Evolutionary conservation across 1,140 invertebrate genomes (phyloP), one percentile per base, ranked within the genome.

Genomic region (Aricia agestis): DNA sequence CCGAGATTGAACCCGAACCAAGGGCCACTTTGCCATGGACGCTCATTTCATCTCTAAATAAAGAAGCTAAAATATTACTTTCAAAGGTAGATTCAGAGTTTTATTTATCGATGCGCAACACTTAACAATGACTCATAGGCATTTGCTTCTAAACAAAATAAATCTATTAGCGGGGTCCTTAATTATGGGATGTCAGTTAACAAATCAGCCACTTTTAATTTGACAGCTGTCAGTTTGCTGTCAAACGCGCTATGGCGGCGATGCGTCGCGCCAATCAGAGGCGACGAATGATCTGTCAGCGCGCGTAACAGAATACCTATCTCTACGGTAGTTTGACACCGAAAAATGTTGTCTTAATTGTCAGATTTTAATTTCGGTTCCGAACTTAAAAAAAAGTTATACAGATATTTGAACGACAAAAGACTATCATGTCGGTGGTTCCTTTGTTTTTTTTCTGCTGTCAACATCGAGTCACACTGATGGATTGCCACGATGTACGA

Each of bases 191-290:
- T 80, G 82, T 85, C 80, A 78, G 58, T 68, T 78, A 76, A 81
- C 81, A 82, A 82, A 81, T 82, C 77, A 68, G 42, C 59, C 59
- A 71, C 71, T 71, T 67, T 70, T 71, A 77, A 80, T 68, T 79
- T 82, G 84, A 82, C 84, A 80, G 79, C 81, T 82, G 78, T 82
- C 83, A 78, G 68, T 70, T 72, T 71, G 79, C 80, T 78, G 72
- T 79, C 76, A 68, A 76, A 74, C 72, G 74, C 71, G 70, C 81
- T 82, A 80, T 83, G 80, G 78, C 74, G 78, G 76, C 61, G 76
- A 74, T 72, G 74, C 72, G 61, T 69, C 73, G 77, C 73, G 76
- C 84, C 84, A 83, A 86, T 86, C 84, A 86, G 74, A 73, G 80
- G 80, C 79, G 84, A 75, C 74, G 82, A 84, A 68, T 72, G 78